A percentile compares a stretch with the other conserved stretches of the same genome.
These are phyloP conservation scores for Aeoliscus strigatus DNA, from an alignment of 2,797 vertebrate species.

Conservation along the genomic window DNA sequence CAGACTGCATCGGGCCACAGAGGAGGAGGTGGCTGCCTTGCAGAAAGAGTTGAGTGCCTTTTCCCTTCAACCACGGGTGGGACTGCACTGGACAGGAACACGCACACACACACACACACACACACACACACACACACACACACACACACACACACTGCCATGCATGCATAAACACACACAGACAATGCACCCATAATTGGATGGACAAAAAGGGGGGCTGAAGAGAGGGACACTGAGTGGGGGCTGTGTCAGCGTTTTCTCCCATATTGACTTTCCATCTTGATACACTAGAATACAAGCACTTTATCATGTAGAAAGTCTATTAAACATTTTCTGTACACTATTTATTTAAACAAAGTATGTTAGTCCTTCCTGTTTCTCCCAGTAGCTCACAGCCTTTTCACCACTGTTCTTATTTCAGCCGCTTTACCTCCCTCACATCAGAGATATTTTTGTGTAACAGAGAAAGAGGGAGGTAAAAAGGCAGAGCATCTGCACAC, in stretches of 20 bases:
- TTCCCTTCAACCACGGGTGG: constrained; percentile 95
- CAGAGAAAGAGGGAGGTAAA: constrained; percentile 66
- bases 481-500: constrained; percentile 49
- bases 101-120: constrained; percentile 30
- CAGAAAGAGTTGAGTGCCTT: constrained; percentile 94
- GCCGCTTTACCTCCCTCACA: constrained; percentile 61
- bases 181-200: constrained; percentile 64
- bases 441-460: constrained; percentile 78
- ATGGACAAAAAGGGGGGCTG: constrained; percentile 60
- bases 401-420: constrained; percentile 12
- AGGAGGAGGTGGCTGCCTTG: constrained; percentile 72
- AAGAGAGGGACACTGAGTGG: constrained; percentile 64
- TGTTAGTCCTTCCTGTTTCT: constrained; percentile 53
- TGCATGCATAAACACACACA: constrained; percentile 41
- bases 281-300: constrained; percentile 78
- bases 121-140: constrained; percentile 21
- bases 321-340: constrained; percentile 74
- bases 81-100: constrained; percentile 75
- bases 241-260: constrained; percentile 73
- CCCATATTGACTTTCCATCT: constrained; percentile 75
- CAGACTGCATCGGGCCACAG: constrained; percentile 73
- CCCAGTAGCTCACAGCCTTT: constrained; percentile 49
- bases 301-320: constrained; percentile 81
- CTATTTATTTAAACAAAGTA: constrained; percentile 71
- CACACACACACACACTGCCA: constrained; percentile 19